phyloP scores from a whole-genome alignment of 2,797 vertebrate species.

The Salarias fasciatus region DNA sequence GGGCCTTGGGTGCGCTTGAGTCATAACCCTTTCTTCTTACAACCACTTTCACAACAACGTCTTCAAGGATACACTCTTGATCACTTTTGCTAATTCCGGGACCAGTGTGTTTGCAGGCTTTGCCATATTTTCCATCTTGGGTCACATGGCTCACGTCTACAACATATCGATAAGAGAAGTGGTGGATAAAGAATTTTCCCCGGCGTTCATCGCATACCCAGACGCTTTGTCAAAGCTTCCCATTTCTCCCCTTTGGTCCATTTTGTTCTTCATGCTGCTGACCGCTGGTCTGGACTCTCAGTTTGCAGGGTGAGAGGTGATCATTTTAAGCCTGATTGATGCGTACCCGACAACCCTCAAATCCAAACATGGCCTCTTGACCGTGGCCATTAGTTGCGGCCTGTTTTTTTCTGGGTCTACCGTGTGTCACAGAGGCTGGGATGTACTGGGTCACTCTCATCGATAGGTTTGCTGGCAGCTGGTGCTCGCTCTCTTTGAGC shows the following conservation, averaged over 20 bases:
- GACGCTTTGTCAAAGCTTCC: too few relatives aligned
- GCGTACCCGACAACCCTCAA: constrained; percentile 85
- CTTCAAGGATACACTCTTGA: constrained; percentile 88
- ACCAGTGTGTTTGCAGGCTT: constrained; percentile 95
- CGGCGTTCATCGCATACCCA: constrained; percentile 98
- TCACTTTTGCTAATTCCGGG: constrained; percentile 89
- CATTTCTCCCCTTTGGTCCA: too few relatives aligned
- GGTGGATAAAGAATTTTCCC: constrained; percentile 93
- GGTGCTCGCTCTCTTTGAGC: constrained; percentile 88
- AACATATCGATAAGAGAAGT: constrained; percentile 87
- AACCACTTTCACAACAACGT: constrained; percentile 96
- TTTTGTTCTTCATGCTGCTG: too few relatives aligned
- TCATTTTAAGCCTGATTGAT: constrained; percentile 90
- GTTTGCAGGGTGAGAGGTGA: constrained; percentile 96
- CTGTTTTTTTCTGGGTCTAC: constrained; percentile 89
- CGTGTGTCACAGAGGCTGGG: constrained; percentile 90
- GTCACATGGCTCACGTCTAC: constrained; percentile 90
- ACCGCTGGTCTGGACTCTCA: too few relatives aligned
- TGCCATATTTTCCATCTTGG: constrained; percentile 95
- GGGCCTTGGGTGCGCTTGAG: constrained; percentile 91
- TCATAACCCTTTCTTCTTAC: constrained; percentile 93
- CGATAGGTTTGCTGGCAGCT: constrained; percentile 88
- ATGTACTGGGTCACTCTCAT: constrained; percentile 87
- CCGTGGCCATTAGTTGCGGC: constrained; percentile 66
- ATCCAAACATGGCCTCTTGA: constrained; percentile 81